Base-by-base conservation (phyloP, 1,140 invertebrate species). In the Calycopis cecrops region DNA sequence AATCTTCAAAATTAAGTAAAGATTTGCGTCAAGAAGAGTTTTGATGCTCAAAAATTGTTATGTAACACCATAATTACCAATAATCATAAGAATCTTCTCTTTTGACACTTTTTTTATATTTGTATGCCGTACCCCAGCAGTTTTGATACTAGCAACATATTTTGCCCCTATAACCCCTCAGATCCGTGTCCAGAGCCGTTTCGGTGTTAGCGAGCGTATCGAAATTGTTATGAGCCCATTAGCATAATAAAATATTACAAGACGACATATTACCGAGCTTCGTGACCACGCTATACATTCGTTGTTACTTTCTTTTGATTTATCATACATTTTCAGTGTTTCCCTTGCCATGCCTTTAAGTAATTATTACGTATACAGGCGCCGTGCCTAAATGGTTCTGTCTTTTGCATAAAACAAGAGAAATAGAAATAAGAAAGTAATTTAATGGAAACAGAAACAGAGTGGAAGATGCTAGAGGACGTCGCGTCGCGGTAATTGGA, bases 181-280 rank as follows among this genome's bases (percentile, higher is more conserved):
- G 35, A 9, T 44, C 61, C 70, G 62, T 62, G 62, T 57, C 61
- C 57, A 59, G 55, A 60, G 56, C 61, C 37, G 61, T 28, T 58
- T 28, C 52, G 57, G 56, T 60, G 57, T 59, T 65, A 66, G 72
- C 57, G 65, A 79, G 55, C 76, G 74, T 79, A 81, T 75, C 76
- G 68, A 69, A 76, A 76, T 73, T 70, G 75, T 73, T 74, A 63
- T 47, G 64, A 57, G 55, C 63, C 64, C 62, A 77, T 81, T 79
- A 81, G 61, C 78, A 76, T 81, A 81, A 76, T 72, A 69, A 68
- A 66, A 63, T 61, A 73, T 70, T 67, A 80, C 74, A 79, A 81
- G 77, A 77, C 71, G 68, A 57, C 71, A 62, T 61, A 63, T 63
- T 69, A 63, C 55, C 38, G 55, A 49, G 48, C 51, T 49, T 9